Evolutionary conservation across 2,797 vertebrate genomes (phyloP), one percentile per base, ranked within the genome.

Genomic region (Xenops minutus): DNA sequence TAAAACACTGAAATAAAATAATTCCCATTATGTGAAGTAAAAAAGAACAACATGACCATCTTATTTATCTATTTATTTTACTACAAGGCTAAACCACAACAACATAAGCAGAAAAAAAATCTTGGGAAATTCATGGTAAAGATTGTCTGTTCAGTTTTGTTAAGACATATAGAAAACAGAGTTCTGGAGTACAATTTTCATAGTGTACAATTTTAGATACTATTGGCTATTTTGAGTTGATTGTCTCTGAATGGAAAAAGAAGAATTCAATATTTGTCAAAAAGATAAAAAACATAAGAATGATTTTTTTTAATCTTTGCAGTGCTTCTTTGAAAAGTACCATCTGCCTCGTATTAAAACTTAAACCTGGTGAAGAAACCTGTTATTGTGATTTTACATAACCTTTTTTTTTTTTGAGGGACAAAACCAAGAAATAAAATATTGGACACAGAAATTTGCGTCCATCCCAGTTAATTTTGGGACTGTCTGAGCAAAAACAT

Each of bases 51-150:
- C 2, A 1, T 17, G 11, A n/a, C 5, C 7, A 27, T 69, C 24
- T 55, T 87, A 27, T 26, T 54, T 68, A 54, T 20, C 71, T 75
- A 17, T 69, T 80, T 88, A 24, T 26, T 90, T 92, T 71, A 22
- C 32, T 62, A 7, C n/a, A 10, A 66, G 21, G 20, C 34, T 69
- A 66, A 77, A 81, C 3, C 22, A 52, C 7, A 69, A 62, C 23
- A 68, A 88, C 71, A 75, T 58, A 36, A 44, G 56, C 32, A 67
- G 26, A 66, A 83, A 74, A 73, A 69, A 78, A 63, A 18, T 41
- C 9, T 36, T 39, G 27, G 8, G 19, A 59, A 64, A 61, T 58
- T 39, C 44, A 86, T 23, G 54, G 22, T 17, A 36, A 67, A 67
- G 21, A 44, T 2, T 63, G 54, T 66, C 10, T 55, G 41, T 46